phyloP scores from a whole-genome alignment of 2,888 invertebrate species.

The Hemicrepidius hirtus region DNA sequence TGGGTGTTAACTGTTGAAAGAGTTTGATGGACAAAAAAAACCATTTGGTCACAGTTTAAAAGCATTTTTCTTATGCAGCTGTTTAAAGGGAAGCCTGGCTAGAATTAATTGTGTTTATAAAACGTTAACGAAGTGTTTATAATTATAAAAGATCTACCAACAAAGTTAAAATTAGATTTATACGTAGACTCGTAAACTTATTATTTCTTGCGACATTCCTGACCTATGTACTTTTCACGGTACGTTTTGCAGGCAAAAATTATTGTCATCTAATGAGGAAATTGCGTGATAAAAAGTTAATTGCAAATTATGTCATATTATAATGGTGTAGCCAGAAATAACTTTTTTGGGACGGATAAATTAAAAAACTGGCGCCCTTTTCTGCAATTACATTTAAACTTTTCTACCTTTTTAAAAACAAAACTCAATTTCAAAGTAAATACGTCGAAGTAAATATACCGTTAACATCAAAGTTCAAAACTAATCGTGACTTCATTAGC shows the following conservation, averaged over 20 bases:
- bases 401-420: not conserved
- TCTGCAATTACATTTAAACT: not conserved
- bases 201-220: not conserved
- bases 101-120: no score
- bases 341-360: not conserved
- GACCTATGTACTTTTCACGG: not conserved
- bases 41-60: no score
- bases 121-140: no score
- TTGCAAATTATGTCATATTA: slow-evolving; percentile 30
- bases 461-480: slow-evolving; percentile 29
- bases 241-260: not conserved
- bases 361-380: not conserved
- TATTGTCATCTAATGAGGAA: slow-evolving; percentile 30
- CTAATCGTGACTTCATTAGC: slow-evolving; percentile 23
- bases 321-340: not conserved
- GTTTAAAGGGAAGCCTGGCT: no score
- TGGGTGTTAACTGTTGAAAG: no score
- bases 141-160: no score
- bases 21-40: no score
- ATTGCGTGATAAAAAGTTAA: slow-evolving; percentile 36
- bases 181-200: no score
- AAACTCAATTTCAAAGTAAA: not conserved
- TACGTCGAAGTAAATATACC: not conserved
- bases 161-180: no score
- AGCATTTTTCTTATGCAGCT: no score